These are phyloP conservation scores for Mythimna impura DNA, from an alignment of 2,888 invertebrate species.

Conservation along the genomic window DNA sequence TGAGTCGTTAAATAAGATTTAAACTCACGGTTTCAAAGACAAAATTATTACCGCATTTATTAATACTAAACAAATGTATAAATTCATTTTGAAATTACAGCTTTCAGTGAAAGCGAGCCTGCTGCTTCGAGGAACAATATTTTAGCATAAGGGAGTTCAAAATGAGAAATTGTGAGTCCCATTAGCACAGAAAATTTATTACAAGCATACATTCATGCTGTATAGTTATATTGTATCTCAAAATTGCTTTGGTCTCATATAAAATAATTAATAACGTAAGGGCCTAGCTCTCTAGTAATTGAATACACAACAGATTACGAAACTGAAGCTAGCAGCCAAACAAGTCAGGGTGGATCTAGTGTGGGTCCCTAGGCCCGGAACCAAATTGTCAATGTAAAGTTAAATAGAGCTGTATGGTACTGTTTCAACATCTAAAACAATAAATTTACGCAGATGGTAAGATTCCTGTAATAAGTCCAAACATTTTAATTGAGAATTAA, in stretches of 20 bases:
- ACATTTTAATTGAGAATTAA: no score
- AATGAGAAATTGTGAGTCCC: slow-evolving; percentile 5
- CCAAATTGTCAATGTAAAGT: no score
- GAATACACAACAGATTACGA: slow-evolving; percentile 11
- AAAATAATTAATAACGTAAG: neutral
- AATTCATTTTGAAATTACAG: slow-evolving; percentile 37
- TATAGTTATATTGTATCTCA: neutral
- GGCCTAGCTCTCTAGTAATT: slow-evolving; percentile 29
- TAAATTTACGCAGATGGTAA: no score
- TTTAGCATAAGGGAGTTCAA: slow-evolving; percentile 10
- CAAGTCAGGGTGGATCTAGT: no score
- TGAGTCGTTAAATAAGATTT: slow-evolving; percentile 54
- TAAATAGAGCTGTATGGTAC: no score
- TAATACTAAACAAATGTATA: slow-evolving; percentile 42
- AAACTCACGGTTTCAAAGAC: slow-evolving; percentile 40
- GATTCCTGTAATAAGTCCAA: no score
- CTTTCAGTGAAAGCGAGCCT: slow-evolving; percentile 42
- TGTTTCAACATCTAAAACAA: no score
- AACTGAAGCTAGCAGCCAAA: no score
- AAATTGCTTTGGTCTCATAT: slow-evolving; percentile 5
- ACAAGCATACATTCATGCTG: neutral
- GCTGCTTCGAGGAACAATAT: slow-evolving; percentile 24
- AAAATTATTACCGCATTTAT: slow-evolving; percentile 37
- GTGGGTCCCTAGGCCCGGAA: no score
- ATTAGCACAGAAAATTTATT: slow-evolving; percentile 27